phyloP scores from a whole-genome alignment of 2,888 invertebrate species.

The Meteorus cinctellus region DNA sequence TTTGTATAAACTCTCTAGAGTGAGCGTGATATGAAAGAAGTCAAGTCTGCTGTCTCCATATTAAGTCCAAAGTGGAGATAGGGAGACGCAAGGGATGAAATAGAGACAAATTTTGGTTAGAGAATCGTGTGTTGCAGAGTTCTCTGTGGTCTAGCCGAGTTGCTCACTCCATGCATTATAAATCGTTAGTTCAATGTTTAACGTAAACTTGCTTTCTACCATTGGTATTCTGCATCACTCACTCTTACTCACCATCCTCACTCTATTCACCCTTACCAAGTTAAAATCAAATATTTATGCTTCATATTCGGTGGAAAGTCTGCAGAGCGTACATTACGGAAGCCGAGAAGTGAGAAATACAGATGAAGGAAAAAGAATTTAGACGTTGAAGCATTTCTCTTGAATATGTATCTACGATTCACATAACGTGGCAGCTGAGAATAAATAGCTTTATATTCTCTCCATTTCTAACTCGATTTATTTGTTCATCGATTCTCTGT shows the following conservation, averaged over 20 bases:
- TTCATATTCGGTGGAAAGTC: neutral
- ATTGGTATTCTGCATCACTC: slow-evolving; percentile 26
- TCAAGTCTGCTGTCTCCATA: neutral
- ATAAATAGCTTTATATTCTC: slow-evolving; percentile 21
- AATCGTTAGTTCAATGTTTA: slow-evolving; percentile 51
- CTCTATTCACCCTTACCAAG: slow-evolving; percentile 17
- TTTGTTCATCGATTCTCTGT: slow-evolving; percentile 37
- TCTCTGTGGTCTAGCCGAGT: neutral
- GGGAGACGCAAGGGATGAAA: no score
- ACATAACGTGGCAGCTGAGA: slow-evolving; percentile 21
- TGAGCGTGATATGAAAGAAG: neutral
- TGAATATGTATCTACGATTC: slow-evolving; percentile 19
- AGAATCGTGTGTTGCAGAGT: slow-evolving; percentile 28
- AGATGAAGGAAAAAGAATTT: slow-evolving; percentile 18
- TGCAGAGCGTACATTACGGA: neutral
- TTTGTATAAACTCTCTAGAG: neutral
- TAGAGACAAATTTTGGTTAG: neutral
- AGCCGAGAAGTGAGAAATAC: slow-evolving; percentile 19
- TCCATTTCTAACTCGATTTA: slow-evolving; percentile 38
- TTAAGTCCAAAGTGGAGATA: neutral
- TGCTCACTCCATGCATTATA: slow-evolving; percentile 49
- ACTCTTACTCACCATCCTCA: neutral
- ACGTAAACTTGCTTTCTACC: slow-evolving; percentile 39
- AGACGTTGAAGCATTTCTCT: slow-evolving; percentile 21
- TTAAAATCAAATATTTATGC: slow-evolving; percentile 46